A percentile compares a stretch with the other conserved stretches of the same genome.
phyloP scores from a whole-genome alignment of 2,797 vertebrate species.

The Prionace glauca region DNA sequence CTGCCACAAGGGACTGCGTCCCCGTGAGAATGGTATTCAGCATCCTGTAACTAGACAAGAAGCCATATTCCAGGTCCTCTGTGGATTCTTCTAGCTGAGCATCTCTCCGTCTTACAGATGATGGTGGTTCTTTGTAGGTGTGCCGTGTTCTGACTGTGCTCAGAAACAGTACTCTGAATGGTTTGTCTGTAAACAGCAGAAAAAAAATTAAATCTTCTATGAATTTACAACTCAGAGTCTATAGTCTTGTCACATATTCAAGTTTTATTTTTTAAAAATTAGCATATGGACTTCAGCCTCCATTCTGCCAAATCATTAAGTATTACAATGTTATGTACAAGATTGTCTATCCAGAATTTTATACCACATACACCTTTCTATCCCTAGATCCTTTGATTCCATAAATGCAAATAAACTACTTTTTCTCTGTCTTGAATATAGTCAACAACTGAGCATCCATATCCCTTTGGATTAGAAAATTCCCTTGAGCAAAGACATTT shows the following conservation, averaged over 20 bases:
- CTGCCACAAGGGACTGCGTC: conserved; percentile 42
- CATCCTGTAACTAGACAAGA: conserved; percentile 39
- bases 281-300: neutral
- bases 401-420: neutral
- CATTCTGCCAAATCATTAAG: neutral
- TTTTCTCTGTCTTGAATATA: neutral
- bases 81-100: conserved; percentile 35
- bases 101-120: conserved; percentile 30
- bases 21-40: conserved; percentile 39
- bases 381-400: neutral
- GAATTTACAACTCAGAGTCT: neutral
- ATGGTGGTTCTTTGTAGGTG: conserved; percentile 36
- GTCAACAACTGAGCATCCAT: neutral
- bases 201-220: neutral
- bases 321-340: neutral
- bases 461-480: neutral
- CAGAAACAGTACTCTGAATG: conserved; percentile 40
- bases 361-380: neutral
- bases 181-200: conserved; percentile 8
- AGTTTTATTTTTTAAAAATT: neutral
- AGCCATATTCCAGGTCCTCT: conserved; percentile 41
- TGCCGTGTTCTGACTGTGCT: conserved; percentile 41
- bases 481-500: too few relatives aligned
- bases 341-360: neutral
- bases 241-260: too few relatives aligned